These are phyloP conservation scores for roundworm (Caenorhabditis elegans) DNA, from an alignment of 1,140 invertebrate genomes.

Conservation along the genomic window DNA sequence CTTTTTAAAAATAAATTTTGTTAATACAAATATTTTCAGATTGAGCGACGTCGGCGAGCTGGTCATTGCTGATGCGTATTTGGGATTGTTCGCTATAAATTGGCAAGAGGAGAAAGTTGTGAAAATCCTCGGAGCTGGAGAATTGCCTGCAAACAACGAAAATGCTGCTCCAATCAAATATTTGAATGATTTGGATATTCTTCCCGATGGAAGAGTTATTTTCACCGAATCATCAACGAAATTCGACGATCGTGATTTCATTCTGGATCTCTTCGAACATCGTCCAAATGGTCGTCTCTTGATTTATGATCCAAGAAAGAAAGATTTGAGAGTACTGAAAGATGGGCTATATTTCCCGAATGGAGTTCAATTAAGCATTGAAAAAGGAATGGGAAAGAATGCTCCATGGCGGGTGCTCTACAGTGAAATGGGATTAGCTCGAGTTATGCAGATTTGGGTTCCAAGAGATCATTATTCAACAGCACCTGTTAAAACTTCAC, in stretches of 20 bases:
- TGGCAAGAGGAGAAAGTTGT: slow-evolving; percentile 39
- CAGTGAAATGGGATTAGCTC: slow-evolving; percentile 35
- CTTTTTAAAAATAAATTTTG: too few species aligned
- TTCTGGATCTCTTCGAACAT: slow-evolving; percentile 43
- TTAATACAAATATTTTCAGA: neutral
- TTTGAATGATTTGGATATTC: slow-evolving; percentile 40
- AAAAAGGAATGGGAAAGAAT: neutral
- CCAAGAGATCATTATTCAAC: neutral
- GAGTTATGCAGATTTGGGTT: slow-evolving; percentile 34
- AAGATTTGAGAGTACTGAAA: slow-evolving; percentile 19
- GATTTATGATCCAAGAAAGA: slow-evolving; percentile 35
- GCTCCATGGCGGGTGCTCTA: slow-evolving; percentile 19
- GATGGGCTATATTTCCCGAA: slow-evolving; percentile 38
- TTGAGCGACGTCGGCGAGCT: slow-evolving; percentile 11
- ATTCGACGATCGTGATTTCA: slow-evolving; percentile 41
- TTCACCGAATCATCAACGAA: slow-evolving; percentile 37
- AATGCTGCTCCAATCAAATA: slow-evolving; percentile 32
- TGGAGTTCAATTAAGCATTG: slow-evolving; percentile 29
- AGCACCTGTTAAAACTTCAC: neutral
- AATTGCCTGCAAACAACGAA: slow-evolving; percentile 12
- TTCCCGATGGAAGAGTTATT: slow-evolving; percentile 39
- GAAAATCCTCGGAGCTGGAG: slow-evolving; percentile 24
- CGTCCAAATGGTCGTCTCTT: slow-evolving; percentile 43
- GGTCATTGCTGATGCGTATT: slow-evolving; percentile 40
- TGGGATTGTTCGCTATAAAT: slow-evolving; percentile 38